Evolutionary conservation across 2,888 invertebrate species (phyloP).

Genomic region (Gisinianus flammeolus): DNA sequence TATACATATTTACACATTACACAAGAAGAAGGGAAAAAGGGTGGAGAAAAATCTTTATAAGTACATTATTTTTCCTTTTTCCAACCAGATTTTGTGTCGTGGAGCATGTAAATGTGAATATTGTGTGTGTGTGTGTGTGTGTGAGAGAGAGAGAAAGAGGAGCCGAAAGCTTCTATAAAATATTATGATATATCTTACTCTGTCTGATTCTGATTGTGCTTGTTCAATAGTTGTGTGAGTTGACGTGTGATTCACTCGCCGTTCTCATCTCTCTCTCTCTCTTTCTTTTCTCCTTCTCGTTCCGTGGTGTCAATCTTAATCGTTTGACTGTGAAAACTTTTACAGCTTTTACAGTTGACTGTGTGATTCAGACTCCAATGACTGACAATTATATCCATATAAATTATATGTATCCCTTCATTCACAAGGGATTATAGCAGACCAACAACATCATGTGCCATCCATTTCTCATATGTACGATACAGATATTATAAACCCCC

Average conservation of each 20-base stretch:
- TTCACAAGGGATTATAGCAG: too few species aligned
- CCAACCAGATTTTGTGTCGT: neutral
- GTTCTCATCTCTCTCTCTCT: neutral
- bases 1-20: too few species aligned
- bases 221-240: neutral
- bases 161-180: neutral
- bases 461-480: too few species aligned
- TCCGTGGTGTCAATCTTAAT: conserved; percentile 21
- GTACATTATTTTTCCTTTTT: neutral
- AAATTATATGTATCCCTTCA: neutral
- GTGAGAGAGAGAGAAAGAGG: too few species aligned
- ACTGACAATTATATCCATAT: neutral
- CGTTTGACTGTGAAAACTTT: neutral
- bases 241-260: neutral
- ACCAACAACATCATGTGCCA: too few species aligned
- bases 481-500: too few species aligned
- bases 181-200: neutral
- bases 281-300: neutral
- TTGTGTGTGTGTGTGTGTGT: too few species aligned
- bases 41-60: neutral
- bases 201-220: neutral
- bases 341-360: neutral
- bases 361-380: too few species aligned
- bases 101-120: too few species aligned
- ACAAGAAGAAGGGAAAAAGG: neutral